A percentile compares a stretch with the other conserved stretches of the same genome.
Evolutionary conservation across 2,113 vertebrate species (phyloP).

Genomic region (Lipotes vexillifer): DNA sequence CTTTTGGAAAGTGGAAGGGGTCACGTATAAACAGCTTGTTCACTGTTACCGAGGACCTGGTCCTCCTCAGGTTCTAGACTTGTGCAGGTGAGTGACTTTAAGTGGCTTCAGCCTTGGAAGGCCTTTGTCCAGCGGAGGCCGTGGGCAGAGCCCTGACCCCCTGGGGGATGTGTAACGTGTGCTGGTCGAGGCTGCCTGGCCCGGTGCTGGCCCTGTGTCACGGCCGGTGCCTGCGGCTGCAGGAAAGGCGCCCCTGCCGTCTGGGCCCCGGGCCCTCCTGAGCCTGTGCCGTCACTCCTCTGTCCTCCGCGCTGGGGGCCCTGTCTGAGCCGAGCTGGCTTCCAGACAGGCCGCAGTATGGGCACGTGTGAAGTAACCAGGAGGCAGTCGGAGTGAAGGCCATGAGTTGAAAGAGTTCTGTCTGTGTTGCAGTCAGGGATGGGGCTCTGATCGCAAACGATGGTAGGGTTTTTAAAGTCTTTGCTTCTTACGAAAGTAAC

Average conservation of each 20-base stretch:
- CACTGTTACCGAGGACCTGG: fast-evolving
- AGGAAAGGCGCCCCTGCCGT: neutral
- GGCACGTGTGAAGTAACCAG: neutral
- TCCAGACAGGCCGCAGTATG: neutral
- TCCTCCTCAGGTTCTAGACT: neutral
- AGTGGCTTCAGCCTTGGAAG: neutral
- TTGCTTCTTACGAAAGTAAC: neutral
- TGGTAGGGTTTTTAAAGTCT: neutral
- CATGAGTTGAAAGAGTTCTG: too few species aligned
- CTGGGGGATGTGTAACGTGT: fast-evolving
- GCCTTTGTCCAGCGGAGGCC: fast-evolving
- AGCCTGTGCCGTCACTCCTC: neutral
- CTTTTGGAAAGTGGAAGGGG: neutral
- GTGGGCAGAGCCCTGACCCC: fast-evolving
- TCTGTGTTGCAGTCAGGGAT: neutral
- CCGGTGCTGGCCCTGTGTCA: neutral
- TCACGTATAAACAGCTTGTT: fast-evolving
- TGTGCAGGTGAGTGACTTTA: neutral
- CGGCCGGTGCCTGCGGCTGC: fast-evolving
- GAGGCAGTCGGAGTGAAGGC: fast-evolving
- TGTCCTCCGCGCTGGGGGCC: fast-evolving
- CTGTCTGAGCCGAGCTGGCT: neutral
- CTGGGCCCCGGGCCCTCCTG: fast-evolving
- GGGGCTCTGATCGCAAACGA: fast-evolving
- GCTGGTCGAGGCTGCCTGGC: neutral